Percentiles rank a stretch among this genome's conserved stretches.
phyloP scores from a whole-genome alignment of 2,113 vertebrate species.

The Boulengeromyrus knoepffleri region DNA sequence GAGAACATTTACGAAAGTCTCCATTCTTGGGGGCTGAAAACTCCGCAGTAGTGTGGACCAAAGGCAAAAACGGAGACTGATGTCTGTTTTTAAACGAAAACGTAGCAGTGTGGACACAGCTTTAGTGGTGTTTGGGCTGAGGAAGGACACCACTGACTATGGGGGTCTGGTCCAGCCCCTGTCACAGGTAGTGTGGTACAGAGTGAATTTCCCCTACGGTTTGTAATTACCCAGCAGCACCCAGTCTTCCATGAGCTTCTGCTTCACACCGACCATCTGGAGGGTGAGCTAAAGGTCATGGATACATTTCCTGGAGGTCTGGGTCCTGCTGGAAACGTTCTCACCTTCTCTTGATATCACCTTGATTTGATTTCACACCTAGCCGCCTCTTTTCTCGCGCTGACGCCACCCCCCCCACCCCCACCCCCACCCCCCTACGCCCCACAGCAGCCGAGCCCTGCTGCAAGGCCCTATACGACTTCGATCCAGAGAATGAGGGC shows the following conservation, averaged over 20 bases:
- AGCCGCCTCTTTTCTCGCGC: background rate
- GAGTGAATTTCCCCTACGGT: background rate
- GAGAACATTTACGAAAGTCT: background rate
- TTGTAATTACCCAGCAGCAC: background rate
- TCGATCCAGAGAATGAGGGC: conserved; percentile 86
- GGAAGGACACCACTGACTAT: background rate
- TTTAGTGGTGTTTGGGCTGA: background rate
- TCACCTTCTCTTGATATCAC: background rate
- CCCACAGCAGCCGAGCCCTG: conserved; percentile 69
- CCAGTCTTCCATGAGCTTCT: background rate
- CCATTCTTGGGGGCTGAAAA: background rate
- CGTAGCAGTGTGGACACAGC: background rate
- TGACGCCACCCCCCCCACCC: background rate
- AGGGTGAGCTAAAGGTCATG: background rate
- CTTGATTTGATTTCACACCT: background rate
- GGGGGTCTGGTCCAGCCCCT: background rate
- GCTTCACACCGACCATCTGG: background rate
- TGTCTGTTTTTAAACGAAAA: background rate
- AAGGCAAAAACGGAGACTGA: background rate
- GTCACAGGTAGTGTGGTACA: background rate
- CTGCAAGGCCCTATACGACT: conserved; percentile 91
- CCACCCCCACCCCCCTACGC: background rate
- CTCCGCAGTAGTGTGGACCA: too few relatives aligned
- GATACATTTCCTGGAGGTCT: background rate
- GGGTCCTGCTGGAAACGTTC: background rate